Percentiles rank a stretch among this genome's conserved stretches.
These are phyloP conservation scores for Macrochelys suwanniensis DNA, from an alignment of 2,797 vertebrate genomes.

Conservation along the genomic window DNA sequence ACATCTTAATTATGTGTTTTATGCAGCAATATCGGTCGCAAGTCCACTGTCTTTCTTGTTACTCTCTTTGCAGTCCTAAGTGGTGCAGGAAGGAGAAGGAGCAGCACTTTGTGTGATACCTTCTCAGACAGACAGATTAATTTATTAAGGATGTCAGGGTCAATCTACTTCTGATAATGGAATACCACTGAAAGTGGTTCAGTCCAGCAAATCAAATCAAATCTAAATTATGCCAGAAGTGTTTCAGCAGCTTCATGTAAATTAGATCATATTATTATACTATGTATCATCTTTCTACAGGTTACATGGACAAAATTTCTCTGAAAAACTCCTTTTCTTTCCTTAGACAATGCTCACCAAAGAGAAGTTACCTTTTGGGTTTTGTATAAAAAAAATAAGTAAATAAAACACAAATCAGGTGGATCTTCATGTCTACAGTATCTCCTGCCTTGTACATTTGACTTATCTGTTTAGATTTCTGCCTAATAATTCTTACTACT, in stretches of 20 bases:
- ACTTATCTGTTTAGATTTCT: neutral
- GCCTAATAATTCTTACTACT: neutral
- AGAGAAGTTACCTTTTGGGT: neutral
- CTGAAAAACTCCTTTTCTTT: neutral
- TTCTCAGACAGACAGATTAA: constrained; percentile 46
- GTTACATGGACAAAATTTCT: neutral
- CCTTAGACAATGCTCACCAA: rapidly evolving
- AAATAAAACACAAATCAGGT: neutral
- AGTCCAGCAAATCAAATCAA: constrained; percentile 49
- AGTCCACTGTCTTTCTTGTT: neutral
- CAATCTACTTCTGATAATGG: constrained; percentile 26
- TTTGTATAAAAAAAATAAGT: neutral
- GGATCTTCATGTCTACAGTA: rapidly evolving
- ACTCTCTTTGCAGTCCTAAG: rapidly evolving
- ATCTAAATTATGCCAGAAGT: constrained; percentile 35
- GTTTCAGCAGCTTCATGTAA: constrained; percentile 33
- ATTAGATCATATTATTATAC: neutral
- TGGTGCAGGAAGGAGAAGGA: neutral
- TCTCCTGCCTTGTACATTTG: neutral
- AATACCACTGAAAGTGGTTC: neutral
- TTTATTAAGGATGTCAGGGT: constrained; percentile 63
- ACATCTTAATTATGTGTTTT: neutral
- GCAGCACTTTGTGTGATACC: neutral
- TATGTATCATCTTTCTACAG: neutral
- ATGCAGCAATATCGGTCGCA: neutral